Percentiles rank a stretch among this genome's conserved stretches.
phyloP scores from a whole-genome alignment of 2,797 vertebrate species.

The Alca torda region DNA sequence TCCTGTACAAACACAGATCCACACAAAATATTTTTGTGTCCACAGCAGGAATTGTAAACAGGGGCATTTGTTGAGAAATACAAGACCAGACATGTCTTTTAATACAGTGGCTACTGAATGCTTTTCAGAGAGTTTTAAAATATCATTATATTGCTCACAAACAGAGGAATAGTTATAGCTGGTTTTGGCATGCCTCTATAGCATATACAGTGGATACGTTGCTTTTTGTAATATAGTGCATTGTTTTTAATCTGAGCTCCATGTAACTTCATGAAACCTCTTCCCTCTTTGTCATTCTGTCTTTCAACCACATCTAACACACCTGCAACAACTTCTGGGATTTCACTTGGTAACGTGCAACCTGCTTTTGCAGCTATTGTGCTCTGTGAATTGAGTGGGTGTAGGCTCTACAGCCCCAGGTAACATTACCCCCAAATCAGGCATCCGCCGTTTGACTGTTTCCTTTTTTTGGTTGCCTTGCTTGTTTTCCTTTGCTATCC shows the following conservation, averaged over 20 bases:
- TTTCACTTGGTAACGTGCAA: not conserved
- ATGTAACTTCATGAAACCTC: not conserved
- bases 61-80: slow-evolving; percentile 35
- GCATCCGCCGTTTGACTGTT: not conserved
- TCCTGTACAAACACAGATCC: not conserved
- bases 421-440: not conserved
- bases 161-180: not conserved
- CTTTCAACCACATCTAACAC: not conserved
- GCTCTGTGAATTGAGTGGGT: not conserved
- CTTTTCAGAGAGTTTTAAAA: slow-evolving; percentile 29
- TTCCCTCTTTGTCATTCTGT: not conserved
- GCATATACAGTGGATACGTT: not conserved
- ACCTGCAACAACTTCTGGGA: not conserved
- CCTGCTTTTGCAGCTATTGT: not conserved
- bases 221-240: accelerated
- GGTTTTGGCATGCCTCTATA: not conserved
- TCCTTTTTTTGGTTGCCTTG: not conserved
- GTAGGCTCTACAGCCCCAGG: not conserved
- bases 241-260: slow-evolving; percentile 2
- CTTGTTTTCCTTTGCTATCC: not conserved
- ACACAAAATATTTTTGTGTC: slow-evolving; percentile 7
- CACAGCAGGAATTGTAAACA: not conserved
- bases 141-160: not conserved
- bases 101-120: not conserved
- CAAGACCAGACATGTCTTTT: slow-evolving; percentile 18